Conservation (phyloP, 23 tunicate genomes). For the Trididemnum clinides region DNA sequence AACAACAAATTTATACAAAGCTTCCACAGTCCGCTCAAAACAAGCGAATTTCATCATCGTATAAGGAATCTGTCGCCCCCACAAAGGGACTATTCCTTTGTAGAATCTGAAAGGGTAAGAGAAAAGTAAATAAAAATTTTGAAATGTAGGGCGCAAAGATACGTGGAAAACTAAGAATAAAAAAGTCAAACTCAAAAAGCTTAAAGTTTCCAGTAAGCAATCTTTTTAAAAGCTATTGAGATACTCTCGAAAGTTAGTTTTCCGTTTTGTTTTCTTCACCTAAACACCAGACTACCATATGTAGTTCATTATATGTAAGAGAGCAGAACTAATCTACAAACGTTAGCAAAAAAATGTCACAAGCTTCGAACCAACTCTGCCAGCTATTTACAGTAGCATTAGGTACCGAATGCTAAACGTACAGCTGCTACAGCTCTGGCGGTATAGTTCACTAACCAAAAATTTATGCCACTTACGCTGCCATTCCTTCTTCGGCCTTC, state of each 20-base stretch:
- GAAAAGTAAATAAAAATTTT: too few relatives aligned
- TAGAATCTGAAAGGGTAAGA: slow-evolving; percentile 53
- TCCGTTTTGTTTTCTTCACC: too few relatives aligned
- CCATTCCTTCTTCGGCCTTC: slow-evolving; percentile 86
- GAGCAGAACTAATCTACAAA: too few relatives aligned
- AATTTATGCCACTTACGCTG: slow-evolving; percentile 58
- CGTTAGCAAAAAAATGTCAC: background rate
- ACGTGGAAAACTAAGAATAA: background rate
- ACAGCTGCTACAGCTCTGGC: too few relatives aligned
- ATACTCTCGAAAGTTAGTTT: background rate
- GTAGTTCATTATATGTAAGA: too few relatives aligned
- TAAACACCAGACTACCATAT: too few relatives aligned
- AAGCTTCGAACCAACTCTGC: background rate
- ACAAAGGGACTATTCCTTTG: slow-evolving; percentile 84
- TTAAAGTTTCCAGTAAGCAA: background rate
- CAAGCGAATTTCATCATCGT: slow-evolving; percentile 99
- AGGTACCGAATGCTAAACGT: too few relatives aligned
- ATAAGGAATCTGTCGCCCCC: slow-evolving; percentile 96
- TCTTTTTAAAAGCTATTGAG: background rate
- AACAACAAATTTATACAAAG: slow-evolving; percentile 71
- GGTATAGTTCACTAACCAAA: too few relatives aligned
- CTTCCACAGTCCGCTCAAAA: slow-evolving; percentile 95
- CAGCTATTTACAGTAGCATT: background rate
- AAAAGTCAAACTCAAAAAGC: background rate
- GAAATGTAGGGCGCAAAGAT: too few relatives aligned